Percentiles rank a stretch among this genome's conserved stretches.
These are phyloP conservation scores for Odontomyia ornata DNA, from an alignment of 2,888 invertebrate genomes.

Conservation along the genomic window DNA sequence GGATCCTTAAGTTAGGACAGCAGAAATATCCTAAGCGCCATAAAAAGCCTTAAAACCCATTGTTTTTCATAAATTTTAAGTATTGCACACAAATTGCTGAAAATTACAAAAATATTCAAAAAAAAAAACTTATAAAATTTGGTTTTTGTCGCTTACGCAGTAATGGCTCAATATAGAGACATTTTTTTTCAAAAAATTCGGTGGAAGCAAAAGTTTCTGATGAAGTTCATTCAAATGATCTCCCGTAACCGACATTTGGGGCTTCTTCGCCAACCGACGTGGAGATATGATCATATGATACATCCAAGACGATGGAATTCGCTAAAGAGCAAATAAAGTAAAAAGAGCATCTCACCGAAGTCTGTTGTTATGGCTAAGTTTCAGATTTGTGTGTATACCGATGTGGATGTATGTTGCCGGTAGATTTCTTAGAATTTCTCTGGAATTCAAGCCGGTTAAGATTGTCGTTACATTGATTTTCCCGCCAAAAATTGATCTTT, in stretches of 20 bases:
- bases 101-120: no score
- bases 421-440: slow-evolving; percentile 36
- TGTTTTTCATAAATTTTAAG: no score
- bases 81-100: no score
- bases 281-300: background rate
- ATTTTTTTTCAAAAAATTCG: no score
- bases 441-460: slow-evolving; percentile 46
- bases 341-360: slow-evolving; percentile 26
- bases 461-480: slow-evolving; percentile 48
- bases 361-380: slow-evolving; percentile 27
- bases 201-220: no score
- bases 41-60: no score
- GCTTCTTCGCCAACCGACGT: background rate
- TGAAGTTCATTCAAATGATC: no score
- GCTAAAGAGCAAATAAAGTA: slow-evolving; percentile 1
- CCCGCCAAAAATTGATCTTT: slow-evolving; percentile 47
- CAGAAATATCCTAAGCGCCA: no score
- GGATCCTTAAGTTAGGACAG: no score
- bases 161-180: no score
- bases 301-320: slow-evolving; percentile 17
- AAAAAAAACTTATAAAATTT: no score
- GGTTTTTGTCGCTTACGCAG: no score
- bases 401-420: slow-evolving; percentile 1
- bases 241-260: slow-evolving; percentile 5
- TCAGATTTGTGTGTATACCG: background rate